phyloP scores from a whole-genome alignment of 1,140 invertebrate species.

The Eulimnadia texana region DNA sequence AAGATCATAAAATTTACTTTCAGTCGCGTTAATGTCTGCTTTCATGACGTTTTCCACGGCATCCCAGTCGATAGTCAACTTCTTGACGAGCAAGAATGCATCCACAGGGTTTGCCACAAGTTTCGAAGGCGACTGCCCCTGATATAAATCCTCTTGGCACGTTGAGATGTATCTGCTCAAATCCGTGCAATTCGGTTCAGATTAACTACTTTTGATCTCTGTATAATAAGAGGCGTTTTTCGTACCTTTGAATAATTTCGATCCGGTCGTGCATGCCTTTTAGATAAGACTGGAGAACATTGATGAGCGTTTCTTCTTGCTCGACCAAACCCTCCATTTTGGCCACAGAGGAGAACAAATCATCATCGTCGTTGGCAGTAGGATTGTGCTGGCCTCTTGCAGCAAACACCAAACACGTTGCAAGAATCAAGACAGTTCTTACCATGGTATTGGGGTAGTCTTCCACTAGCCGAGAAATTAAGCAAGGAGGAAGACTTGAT shows the following conservation, averaged over 20 bases:
- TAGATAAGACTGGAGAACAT: slow-evolving; percentile 1
- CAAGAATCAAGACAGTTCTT: too few species aligned
- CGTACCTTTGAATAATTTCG: background rate
- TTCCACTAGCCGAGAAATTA: too few species aligned
- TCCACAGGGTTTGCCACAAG: slow-evolving; percentile 3
- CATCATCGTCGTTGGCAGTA: slow-evolving; percentile 2
- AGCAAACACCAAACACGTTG: background rate
- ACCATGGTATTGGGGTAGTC: too few species aligned
- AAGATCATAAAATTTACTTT: background rate
- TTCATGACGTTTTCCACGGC: background rate
- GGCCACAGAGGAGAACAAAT: slow-evolving; percentile 4
- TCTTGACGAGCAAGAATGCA: background rate
- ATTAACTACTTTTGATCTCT: too few species aligned
- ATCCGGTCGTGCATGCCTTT: background rate
- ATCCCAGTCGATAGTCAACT: background rate
- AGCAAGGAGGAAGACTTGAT: too few species aligned
- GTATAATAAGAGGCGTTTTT: too few species aligned
- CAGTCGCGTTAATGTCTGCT: background rate
- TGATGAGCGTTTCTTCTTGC: slow-evolving; percentile 8
- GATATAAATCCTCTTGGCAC: background rate
- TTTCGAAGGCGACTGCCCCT: background rate
- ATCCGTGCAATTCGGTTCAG: background rate
- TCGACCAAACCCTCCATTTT: slow-evolving; percentile 8
- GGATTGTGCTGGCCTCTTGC: too few species aligned
- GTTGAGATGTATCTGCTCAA: background rate